Evolutionary conservation across 30 jellyfish, hydroid and myxozoan species (phyloP), one percentile per base, ranked within the genome.

Genomic region (Turritopsis dohrnii): DNA sequence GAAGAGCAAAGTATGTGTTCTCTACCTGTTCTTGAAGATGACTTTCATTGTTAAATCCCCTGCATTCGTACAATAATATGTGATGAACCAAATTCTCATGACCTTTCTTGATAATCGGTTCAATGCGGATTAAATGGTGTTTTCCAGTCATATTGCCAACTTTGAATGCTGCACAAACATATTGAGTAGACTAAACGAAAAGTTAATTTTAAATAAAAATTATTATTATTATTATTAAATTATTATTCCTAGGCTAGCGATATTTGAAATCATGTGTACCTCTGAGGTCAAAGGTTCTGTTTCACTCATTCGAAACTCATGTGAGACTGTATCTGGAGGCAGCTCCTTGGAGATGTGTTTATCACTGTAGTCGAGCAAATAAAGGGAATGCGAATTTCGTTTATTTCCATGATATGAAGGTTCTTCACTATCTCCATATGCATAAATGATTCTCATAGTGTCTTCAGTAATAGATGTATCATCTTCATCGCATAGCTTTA

Each of bases 401-500:
- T n/a, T 21, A 1, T 22, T 21, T 20, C 52, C 23, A 41, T 84
- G 91, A 23, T 84, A 74, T 16, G 52, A 75, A 41, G 79, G 24
- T 18, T 18, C 65, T 53, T 85, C 87, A 20, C 81, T 66, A 21
- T 29, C 65, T 23, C 93, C 93, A 79, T 65, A 80, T 29, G 91
- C 91, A 84, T 74, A 84, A 0, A 84, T 75, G 0, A 84, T 86
- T 54, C 79, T 74, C 52, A 81, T 74, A 19, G 91, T 86, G 52
- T 89, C 89, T 25, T 80, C 89, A 23, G 89, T 85, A 41, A 87
- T 87, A 23, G 75, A 85, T 28, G 75, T 73, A 66, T 87, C 95
- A 22, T 80, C 80, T 26, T 87, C 82, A 53, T 87, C 95, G 71
- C 95, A 87, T 29, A 89, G 73, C 22, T 28, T 86, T 23, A 87